These are phyloP conservation scores for Phodopus roborovskii DNA, from an alignment of 2,113 vertebrate species.

Conservation along the genomic window DNA sequence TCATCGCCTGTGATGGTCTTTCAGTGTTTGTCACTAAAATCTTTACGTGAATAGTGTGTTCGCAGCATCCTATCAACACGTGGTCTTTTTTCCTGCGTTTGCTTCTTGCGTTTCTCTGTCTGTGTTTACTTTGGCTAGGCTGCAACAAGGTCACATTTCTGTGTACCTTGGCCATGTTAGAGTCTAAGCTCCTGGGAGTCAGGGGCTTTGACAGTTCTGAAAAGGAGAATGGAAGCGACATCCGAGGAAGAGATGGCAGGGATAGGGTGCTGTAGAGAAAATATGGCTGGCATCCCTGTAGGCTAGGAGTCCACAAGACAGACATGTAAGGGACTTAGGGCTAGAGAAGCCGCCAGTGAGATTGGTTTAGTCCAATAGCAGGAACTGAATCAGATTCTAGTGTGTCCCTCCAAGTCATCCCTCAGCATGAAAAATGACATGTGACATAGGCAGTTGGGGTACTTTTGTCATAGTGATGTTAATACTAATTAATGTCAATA, in stretches of 20 bases:
- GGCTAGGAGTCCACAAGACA: background rate
- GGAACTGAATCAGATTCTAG: background rate
- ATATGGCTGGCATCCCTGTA: background rate
- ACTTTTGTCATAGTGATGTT: background rate
- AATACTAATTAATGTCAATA: background rate
- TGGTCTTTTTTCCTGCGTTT: background rate
- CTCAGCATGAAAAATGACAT: background rate
- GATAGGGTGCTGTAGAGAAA: background rate
- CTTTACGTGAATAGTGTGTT: background rate
- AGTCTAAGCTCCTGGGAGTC: background rate
- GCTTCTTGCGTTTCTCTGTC: background rate
- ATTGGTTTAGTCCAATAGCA: background rate
- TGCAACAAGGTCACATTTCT: background rate
- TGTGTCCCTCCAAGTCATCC: background rate
- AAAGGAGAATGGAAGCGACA: background rate
- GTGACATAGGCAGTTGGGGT: background rate
- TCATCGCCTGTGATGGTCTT: background rate
- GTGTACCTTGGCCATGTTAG: background rate
- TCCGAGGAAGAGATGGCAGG: background rate
- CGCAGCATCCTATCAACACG: background rate
- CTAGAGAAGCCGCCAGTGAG: background rate
- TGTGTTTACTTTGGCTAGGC: background rate
- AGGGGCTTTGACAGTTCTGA: background rate
- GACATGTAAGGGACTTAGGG: background rate
- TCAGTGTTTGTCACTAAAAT: constrained; percentile 16